phyloP scores from a whole-genome alignment of 92 coral and sea anemone genomes.

The Nematostella vectensis region DNA sequence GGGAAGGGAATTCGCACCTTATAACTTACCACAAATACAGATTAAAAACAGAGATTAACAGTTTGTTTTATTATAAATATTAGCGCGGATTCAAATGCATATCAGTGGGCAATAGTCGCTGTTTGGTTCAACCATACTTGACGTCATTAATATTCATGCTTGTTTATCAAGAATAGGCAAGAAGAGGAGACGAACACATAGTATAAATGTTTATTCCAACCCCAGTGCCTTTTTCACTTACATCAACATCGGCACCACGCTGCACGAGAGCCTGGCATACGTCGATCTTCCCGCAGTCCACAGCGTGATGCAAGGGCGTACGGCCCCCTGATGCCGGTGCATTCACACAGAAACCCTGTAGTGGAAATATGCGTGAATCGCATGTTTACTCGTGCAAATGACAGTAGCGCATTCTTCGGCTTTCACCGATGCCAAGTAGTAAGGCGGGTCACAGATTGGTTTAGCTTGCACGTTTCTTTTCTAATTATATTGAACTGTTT shows the following conservation, averaged over 20 bases:
- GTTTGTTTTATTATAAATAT: too few relatives aligned
- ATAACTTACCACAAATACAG: not conserved
- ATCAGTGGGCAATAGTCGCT: too few relatives aligned
- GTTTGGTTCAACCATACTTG: too few relatives aligned
- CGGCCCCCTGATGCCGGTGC: conserved; percentile 59
- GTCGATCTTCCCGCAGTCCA: conserved; percentile 64
- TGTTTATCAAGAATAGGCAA: too few relatives aligned
- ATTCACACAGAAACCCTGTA: conserved; percentile 67
- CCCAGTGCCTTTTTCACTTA: too few relatives aligned
- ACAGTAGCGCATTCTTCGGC: conserved; percentile 21
- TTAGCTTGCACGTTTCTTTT: too few relatives aligned
- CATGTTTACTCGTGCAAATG: not conserved
- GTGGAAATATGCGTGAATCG: not conserved
- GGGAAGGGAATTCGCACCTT: not conserved
- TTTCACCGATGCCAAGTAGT: not conserved
- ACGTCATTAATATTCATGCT: too few relatives aligned
- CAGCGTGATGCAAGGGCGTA: conserved; percentile 68
- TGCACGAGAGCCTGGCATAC: conserved; percentile 43
- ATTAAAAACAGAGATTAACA: too few relatives aligned
- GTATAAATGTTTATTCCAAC: too few relatives aligned
- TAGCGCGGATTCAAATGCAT: too few relatives aligned
- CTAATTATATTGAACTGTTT: too few relatives aligned
- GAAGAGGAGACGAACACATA: too few relatives aligned
- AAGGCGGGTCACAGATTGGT: not conserved
- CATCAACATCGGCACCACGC: conserved; percentile 78